Evolutionary conservation across 2,888 invertebrate genomes (phyloP).

Genomic region (Apotomis turbidana): DNA sequence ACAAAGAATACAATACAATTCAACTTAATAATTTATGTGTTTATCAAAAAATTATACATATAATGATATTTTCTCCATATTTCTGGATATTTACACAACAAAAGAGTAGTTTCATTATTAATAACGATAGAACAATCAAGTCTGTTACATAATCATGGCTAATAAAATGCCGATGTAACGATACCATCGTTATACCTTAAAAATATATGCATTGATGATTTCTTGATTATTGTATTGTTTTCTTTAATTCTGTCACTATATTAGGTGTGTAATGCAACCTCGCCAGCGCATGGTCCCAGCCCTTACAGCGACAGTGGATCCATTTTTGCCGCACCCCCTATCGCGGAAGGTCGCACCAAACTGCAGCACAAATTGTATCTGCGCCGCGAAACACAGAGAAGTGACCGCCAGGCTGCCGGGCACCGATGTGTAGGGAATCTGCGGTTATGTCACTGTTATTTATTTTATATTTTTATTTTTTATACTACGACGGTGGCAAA

Average conservation of each 20-base stretch:
- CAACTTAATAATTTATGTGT: neutral
- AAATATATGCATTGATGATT: no score
- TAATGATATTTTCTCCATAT: no score
- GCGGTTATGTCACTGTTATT: conserved; percentile 38
- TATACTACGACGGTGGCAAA: no score
- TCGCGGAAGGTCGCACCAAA: conserved; percentile 89
- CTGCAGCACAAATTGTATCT: conserved; percentile 85
- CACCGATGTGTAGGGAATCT: conserved; percentile 75
- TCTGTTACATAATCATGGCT: no score
- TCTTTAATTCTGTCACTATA: neutral
- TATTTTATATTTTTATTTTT: no score
- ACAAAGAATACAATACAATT: conserved; percentile 19
- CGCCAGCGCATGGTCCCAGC: neutral
- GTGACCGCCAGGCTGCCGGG: conserved; percentile 72
- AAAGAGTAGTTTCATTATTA: no score
- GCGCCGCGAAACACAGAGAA: conserved; percentile 84
- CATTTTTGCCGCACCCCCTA: conserved; percentile 98
- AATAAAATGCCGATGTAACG: no score
- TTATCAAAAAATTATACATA: no score
- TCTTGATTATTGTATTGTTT: conserved; percentile 1
- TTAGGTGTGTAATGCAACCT: neutral
- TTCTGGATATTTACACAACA: no score
- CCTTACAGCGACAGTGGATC: conserved; percentile 97
- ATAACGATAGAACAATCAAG: no score
- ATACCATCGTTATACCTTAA: no score